Percentiles rank a stretch among this genome's conserved stretches.
Conservation (phyloP, 1,140 invertebrate species). For the Caerostris extrusa region DNA sequence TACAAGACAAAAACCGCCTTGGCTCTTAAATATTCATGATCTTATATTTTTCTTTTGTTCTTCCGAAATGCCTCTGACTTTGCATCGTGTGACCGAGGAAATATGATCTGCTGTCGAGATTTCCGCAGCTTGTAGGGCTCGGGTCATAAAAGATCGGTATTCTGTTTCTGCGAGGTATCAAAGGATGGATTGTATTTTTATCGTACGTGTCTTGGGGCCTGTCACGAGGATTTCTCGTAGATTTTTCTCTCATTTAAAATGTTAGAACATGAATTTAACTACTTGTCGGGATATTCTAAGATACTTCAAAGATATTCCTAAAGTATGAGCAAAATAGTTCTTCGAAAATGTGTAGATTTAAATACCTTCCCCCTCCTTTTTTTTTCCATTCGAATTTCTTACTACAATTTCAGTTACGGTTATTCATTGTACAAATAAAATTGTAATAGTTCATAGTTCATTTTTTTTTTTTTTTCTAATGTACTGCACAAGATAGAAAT, state of each 20-base stretch:
- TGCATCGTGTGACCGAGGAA: background rate
- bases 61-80: background rate
- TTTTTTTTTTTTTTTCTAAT: too few species aligned
- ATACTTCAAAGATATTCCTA: background rate
- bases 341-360: too few species aligned
- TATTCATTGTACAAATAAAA: too few species aligned
- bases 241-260: background rate
- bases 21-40: conserved; percentile 28
- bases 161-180: background rate
- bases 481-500: too few species aligned
- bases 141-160: conserved; percentile 11
- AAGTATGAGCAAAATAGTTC: too few species aligned
- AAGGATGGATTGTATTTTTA: background rate
- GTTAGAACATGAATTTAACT: background rate
- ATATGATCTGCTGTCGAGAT: background rate
- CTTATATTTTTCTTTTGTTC: background rate
- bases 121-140: background rate
- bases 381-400: too few species aligned
- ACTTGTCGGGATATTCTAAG: background rate
- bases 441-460: too few species aligned
- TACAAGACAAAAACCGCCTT: background rate
- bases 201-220: background rate
- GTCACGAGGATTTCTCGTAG: background rate
- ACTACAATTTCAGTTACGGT: too few species aligned
- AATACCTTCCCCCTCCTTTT: too few species aligned